Percentiles rank a stretch among this genome's conserved stretches.
Conservation (phyloP, 2,113 vertebrate genomes). For the Isichthys henryi region DNA sequence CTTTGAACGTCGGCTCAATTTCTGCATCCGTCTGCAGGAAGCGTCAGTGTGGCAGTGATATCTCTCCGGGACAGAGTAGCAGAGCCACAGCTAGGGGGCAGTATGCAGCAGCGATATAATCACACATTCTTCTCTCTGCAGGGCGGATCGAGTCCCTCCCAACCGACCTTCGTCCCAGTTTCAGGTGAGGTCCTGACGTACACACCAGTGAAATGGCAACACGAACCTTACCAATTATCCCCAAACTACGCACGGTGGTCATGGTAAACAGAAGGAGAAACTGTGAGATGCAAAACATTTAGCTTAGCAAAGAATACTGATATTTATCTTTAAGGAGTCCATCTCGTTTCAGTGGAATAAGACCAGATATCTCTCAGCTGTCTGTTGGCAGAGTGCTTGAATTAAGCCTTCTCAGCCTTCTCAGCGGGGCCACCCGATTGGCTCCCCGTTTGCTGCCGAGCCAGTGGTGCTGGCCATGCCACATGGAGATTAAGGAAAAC, state of each 20-base stretch:
- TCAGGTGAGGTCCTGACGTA: slow-evolving; percentile 65
- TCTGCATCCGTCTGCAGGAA: background rate
- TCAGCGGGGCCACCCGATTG: background rate
- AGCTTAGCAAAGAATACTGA: background rate
- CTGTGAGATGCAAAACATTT: background rate
- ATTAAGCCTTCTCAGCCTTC: background rate
- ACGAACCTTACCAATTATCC: background rate
- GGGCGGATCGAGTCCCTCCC: slow-evolving; percentile 54
- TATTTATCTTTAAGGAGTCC: background rate
- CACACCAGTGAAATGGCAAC: background rate
- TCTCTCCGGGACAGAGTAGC: background rate
- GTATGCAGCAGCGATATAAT: background rate
- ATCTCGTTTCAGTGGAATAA: background rate
- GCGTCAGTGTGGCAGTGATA: background rate
- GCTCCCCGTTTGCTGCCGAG: background rate
- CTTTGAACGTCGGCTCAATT: background rate
- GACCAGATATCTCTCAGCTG: background rate
- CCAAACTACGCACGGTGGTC: background rate
- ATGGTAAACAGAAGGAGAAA: background rate
- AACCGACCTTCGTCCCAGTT: slow-evolving; percentile 58
- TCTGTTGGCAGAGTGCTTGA: background rate
- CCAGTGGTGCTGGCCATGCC: background rate
- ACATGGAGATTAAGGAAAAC: background rate
- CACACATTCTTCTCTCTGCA: slow-evolving; percentile 43
- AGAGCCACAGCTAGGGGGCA: background rate